phyloP scores from a whole-genome alignment of 2,888 invertebrate species.

The Drosophila robusta region DNA sequence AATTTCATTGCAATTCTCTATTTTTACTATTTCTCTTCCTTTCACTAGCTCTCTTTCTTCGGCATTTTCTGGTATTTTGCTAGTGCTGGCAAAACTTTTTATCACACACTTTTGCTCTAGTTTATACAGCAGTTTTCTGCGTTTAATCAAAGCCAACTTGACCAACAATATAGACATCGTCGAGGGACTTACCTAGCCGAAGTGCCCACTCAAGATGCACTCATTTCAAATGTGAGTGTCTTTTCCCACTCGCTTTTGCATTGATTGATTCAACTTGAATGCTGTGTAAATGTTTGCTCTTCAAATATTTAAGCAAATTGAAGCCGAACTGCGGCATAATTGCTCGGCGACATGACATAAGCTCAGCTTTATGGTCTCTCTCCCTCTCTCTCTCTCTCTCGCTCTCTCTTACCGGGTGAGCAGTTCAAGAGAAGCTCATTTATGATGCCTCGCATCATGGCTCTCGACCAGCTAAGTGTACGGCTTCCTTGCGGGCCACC shows the following conservation, averaged over 20 bases:
- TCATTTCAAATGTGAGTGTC: constrained; percentile 55
- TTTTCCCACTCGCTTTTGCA: constrained; percentile 25
- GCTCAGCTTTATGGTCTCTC: background rate
- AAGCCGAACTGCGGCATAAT: constrained; percentile 31
- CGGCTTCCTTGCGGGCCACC: constrained; percentile 34
- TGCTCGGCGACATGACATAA: constrained; percentile 41
- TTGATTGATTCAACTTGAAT: constrained; percentile 49
- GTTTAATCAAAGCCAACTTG: constrained; percentile 73
- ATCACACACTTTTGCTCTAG: constrained; percentile 51
- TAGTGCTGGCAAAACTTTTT: constrained; percentile 46
- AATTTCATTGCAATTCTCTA: constrained; percentile 26
- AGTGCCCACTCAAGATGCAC: constrained; percentile 59
- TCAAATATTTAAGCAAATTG: constrained; percentile 52
- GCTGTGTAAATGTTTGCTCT: constrained; percentile 43
- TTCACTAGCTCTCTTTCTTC: background rate
- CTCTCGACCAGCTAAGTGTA: constrained; percentile 44
- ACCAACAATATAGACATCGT: constrained; percentile 58
- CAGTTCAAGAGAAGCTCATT: constrained; percentile 2
- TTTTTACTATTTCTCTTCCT: background rate
- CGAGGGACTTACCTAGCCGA: constrained; percentile 40
- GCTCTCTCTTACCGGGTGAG: background rate
- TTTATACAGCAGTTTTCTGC: constrained; percentile 49
- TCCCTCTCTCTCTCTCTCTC: background rate
- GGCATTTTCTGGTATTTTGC: background rate
- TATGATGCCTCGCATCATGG: constrained; percentile 26